Conservation (phyloP, 2,888 invertebrate genomes). For the Nephrotoma flavescens region DNA sequence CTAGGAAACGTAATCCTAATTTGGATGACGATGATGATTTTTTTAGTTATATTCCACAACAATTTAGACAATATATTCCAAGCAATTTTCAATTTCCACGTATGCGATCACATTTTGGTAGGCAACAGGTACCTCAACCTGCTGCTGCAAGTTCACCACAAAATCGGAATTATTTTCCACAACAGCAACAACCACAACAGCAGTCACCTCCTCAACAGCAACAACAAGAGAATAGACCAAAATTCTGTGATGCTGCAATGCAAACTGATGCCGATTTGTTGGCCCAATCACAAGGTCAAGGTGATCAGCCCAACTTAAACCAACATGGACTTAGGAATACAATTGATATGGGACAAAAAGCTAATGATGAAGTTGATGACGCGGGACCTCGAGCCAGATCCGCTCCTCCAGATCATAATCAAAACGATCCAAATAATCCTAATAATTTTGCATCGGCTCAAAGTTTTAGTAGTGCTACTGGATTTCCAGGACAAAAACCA, state of each 20-base stretch:
- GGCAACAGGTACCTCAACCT: slow-evolving; percentile 10
- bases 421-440: slow-evolving; percentile 21
- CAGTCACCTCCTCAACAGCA: slow-evolving; percentile 5
- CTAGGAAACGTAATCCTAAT: slow-evolving; percentile 10
- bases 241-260: slow-evolving; percentile 30
- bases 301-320: slow-evolving; percentile 30
- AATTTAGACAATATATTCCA: slow-evolving; percentile 31
- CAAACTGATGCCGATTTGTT: slow-evolving; percentile 25
- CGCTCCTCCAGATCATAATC: slow-evolving; percentile 47
- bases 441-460: slow-evolving; percentile 21
- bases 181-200: slow-evolving; percentile 9
- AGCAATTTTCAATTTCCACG: slow-evolving; percentile 22
- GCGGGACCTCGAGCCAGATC: slow-evolving; percentile 61
- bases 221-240: slow-evolving; percentile 19
- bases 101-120: background rate
- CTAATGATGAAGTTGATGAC: slow-evolving; percentile 30
- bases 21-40: slow-evolving; percentile 21
- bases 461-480: slow-evolving; percentile 14
- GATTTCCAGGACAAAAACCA: slow-evolving; percentile 17
- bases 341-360: slow-evolving; percentile 58
- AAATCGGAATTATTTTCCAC: slow-evolving; percentile 13
- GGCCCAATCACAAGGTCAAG: slow-evolving; percentile 12
- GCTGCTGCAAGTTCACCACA: slow-evolving; percentile 6
- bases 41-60: slow-evolving; percentile 29
- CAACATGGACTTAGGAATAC: slow-evolving; percentile 63